Conservation (phyloP, 30 jellyfish, hydroid and myxozoan species). For the Pseudorhiza aurosa region DNA sequence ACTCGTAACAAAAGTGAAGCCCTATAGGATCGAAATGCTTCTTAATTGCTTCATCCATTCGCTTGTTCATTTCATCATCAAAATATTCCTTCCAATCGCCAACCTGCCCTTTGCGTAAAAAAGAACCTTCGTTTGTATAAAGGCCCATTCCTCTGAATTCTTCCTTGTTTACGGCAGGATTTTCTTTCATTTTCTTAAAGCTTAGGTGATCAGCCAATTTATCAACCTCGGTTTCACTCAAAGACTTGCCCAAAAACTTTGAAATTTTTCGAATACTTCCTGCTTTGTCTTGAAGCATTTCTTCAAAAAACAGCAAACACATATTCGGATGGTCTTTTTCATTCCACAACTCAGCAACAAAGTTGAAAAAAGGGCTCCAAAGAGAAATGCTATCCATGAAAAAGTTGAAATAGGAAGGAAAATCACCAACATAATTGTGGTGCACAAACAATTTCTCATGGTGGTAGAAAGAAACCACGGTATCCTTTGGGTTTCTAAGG, state of each 20-base stretch:
- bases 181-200: not conserved
- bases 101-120: conserved; percentile 16
- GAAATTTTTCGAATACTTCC: not conserved
- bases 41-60: conserved; percentile 2
- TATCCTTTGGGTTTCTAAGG: conserved; percentile 23
- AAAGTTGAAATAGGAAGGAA: not conserved
- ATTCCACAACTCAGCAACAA: not conserved
- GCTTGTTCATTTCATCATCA: conserved; percentile 7
- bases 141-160: not conserved
- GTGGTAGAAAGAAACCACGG: conserved; percentile 11
- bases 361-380: not conserved
- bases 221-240: not conserved
- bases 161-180: too few relatives aligned
- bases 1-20: not conserved
- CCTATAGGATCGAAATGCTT: not conserved
- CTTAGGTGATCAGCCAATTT: not conserved
- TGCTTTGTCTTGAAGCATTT: not conserved
- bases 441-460: not conserved
- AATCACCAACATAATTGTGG: not conserved
- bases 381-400: conserved; percentile 3
- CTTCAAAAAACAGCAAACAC: conserved; percentile 14
- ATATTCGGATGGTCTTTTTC: conserved; percentile 6
- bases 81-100: conserved; percentile 20
- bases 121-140: not conserved
- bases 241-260: conserved; percentile 1